phyloP scores from a whole-genome alignment of 2,797 vertebrate species.

The Garrulus glandarius region DNA sequence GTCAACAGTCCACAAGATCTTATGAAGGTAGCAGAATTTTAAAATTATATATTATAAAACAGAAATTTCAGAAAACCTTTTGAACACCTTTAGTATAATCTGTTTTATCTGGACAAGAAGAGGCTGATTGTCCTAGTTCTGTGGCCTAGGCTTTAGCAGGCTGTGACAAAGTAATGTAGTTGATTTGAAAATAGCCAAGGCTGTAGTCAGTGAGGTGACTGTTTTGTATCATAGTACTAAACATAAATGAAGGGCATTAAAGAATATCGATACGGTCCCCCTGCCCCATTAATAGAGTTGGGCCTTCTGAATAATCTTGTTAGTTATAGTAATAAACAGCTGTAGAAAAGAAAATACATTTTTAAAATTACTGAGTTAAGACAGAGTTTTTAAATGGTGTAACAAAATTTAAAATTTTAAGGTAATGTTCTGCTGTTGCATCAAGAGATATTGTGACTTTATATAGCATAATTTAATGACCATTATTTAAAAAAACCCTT shows the following conservation, averaged over 20 bases:
- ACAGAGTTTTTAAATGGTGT: background rate
- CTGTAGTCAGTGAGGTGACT: background rate
- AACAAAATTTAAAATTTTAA: constrained; percentile 25
- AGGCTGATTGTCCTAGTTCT: background rate
- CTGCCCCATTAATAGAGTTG: background rate
- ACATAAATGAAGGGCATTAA: background rate
- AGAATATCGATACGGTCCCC: background rate
- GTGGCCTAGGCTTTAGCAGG: background rate
- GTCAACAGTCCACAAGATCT: background rate
- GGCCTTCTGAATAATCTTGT: background rate
- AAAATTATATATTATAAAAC: background rate
- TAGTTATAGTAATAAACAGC: background rate
- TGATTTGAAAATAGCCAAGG: background rate
- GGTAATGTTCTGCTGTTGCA: background rate
- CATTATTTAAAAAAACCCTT: background rate
- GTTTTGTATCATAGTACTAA: background rate
- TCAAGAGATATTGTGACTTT: background rate
- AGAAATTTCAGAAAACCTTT: background rate
- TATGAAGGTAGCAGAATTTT: background rate
- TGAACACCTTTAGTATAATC: background rate
- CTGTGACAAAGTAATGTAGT: background rate
- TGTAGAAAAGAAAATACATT: background rate
- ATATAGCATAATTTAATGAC: background rate
- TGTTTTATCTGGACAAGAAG: background rate
- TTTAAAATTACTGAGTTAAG: background rate